Percentiles rank a stretch among this genome's conserved stretches.
These are phyloP conservation scores for Larimichthys crocea DNA, from an alignment of 2,113 vertebrate species.

Conservation along the genomic window DNA sequence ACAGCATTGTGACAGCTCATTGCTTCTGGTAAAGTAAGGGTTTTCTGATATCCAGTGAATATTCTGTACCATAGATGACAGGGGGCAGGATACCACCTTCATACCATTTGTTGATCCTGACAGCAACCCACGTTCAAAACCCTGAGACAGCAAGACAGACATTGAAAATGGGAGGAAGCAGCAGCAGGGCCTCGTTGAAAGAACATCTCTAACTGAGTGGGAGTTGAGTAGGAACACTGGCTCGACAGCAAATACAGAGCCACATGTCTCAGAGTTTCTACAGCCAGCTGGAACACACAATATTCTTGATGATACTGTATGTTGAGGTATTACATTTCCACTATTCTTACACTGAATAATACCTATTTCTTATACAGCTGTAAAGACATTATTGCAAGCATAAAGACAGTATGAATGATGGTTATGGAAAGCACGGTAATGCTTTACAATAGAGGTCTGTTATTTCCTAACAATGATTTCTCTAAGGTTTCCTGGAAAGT, in stretches of 20 bases:
- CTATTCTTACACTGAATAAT: slow-evolving; percentile 2
- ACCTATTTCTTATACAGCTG: not conserved
- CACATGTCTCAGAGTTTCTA: slow-evolving; percentile 33
- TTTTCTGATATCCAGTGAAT: slow-evolving; percentile 23
- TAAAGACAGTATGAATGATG: not conserved
- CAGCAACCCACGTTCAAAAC: slow-evolving; percentile 46
- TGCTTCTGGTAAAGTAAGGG: not conserved
- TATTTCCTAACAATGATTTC: not conserved
- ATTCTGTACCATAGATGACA: slow-evolving; percentile 16
- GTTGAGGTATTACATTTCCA: not conserved
- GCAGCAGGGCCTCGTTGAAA: slow-evolving; percentile 40
- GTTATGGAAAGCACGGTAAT: not conserved
- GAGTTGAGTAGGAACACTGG: slow-evolving; percentile 67
- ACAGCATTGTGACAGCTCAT: slow-evolving; percentile 7
- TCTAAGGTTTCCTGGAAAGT: slow-evolving; percentile 6
- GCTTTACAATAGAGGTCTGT: not conserved
- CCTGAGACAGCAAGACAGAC: slow-evolving; percentile 46
- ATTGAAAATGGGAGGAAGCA: slow-evolving; percentile 49
- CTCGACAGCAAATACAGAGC: slow-evolving; percentile 39
- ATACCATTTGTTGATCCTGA: slow-evolving; percentile 55
- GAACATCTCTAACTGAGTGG: slow-evolving; percentile 62
- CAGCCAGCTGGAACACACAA: slow-evolving; percentile 32
- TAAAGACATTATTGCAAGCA: not conserved
- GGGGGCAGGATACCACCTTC: slow-evolving; percentile 26
- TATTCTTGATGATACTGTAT: slow-evolving; percentile 27